Conservation (phyloP, 1,140 invertebrate species). For the Holcopasites calliopsidis region DNA sequence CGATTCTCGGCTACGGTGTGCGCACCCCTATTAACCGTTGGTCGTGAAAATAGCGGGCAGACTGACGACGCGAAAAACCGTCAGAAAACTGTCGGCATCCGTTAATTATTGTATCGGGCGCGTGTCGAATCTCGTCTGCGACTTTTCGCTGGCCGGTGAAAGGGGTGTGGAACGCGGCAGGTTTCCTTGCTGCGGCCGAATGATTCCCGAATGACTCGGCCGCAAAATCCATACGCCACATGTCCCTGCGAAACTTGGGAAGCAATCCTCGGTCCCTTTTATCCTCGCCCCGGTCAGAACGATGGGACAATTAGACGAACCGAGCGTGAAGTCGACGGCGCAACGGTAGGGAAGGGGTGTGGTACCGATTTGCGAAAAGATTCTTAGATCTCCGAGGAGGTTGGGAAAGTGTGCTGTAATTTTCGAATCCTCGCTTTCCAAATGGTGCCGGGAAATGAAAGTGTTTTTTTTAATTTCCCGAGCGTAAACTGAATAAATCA, state of each 20-base stretch:
- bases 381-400: constrained; percentile 55
- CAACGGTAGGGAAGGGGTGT: constrained; percentile 67
- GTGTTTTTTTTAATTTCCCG: no score
- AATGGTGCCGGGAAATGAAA: constrained; percentile 60
- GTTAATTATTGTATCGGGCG: constrained; percentile 48
- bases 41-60: constrained; percentile 26
- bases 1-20: constrained; percentile 45
- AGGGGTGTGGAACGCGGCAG: constrained; percentile 53
- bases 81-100: constrained; percentile 22
- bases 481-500: background rate
- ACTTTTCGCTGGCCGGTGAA: constrained; percentile 26
- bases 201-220: constrained; percentile 49
- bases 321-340: constrained; percentile 64
- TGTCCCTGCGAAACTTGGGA: constrained; percentile 43
- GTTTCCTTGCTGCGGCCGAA: constrained; percentile 12
- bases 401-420: background rate
- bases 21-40: constrained; percentile 63
- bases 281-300: constrained; percentile 8
- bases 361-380: constrained; percentile 73
- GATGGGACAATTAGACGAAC: constrained; percentile 64
- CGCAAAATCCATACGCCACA: constrained; percentile 46
- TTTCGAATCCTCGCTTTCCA: constrained; percentile 58
- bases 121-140: constrained; percentile 51
- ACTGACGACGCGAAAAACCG: constrained; percentile 32
- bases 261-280: background rate